These are phyloP conservation scores for Actias luna DNA, from an alignment of 2,888 invertebrate species.

Conservation along the genomic window DNA sequence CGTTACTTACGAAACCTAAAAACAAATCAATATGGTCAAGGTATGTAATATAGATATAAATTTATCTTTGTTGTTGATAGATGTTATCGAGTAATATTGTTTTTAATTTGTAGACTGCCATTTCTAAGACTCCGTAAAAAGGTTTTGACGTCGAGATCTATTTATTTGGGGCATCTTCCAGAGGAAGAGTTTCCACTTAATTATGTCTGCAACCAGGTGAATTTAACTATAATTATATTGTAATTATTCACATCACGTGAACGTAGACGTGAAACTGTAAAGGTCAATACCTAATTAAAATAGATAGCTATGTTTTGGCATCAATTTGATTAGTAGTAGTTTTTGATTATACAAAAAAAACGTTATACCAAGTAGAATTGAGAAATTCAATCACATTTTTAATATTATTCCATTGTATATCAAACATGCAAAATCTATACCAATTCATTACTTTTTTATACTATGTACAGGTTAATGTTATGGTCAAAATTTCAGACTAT, in stretches of 20 bases:
- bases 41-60: conserved; percentile 62
- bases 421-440: too few relatives aligned
- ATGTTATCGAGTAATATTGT: conserved; percentile 24
- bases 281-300: neutral
- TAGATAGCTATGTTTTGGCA: neutral
- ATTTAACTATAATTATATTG: conserved; percentile 25
- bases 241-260: conserved; percentile 1
- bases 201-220: conserved; percentile 95
- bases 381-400: too few relatives aligned
- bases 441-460: too few relatives aligned
- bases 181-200: conserved; percentile 95
- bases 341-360: neutral
- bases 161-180: conserved; percentile 88
- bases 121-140: conserved; percentile 88
- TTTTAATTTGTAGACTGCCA: conserved; percentile 84
- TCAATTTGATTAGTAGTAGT: neutral
- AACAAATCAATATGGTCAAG: conserved; percentile 74
- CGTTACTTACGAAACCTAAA: conserved; percentile 63
- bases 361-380: neutral
- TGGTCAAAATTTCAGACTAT: too few relatives aligned
- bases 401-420: too few relatives aligned
- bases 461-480: too few relatives aligned
- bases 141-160: conserved; percentile 88
- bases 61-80: conserved; percentile 33
- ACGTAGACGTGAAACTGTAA: neutral